Evolutionary conservation across 2,888 invertebrate species (phyloP).

Genomic region (Chirona hameri): DNA sequence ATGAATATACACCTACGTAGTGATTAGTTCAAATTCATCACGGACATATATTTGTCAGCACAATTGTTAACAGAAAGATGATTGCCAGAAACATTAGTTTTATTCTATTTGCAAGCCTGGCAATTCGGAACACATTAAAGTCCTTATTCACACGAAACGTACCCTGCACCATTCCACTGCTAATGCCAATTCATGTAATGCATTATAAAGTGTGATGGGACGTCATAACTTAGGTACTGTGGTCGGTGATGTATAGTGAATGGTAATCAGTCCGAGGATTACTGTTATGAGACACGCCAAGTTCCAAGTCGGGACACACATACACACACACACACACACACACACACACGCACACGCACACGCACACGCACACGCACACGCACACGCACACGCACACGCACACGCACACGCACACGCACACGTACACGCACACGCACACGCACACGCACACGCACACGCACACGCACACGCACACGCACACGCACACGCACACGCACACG

Average conservation of each 20-base stretch:
- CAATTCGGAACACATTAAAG: neutral
- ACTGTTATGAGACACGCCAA: neutral
- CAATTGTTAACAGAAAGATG: too few species aligned
- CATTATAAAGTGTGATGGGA: neutral
- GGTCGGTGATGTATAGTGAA: neutral
- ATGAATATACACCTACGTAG: too few species aligned
- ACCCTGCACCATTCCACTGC: neutral
- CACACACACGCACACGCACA: too few species aligned
- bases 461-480: slow-evolving; percentile 40
- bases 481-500: slow-evolving; percentile 24
- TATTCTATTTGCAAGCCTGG: too few species aligned
- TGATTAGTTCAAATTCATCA: too few species aligned
- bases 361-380: neutral
- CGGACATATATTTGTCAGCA: too few species aligned
- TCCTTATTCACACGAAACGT: neutral
- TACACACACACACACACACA: neutral
- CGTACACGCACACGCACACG: slow-evolving; percentile 61
- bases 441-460: neutral
- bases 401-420: slow-evolving; percentile 60
- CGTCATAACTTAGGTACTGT: too few species aligned
- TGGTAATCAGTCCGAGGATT: neutral
- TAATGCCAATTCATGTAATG: neutral
- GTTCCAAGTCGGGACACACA: too few species aligned
- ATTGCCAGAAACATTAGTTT: too few species aligned
- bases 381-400: slow-evolving; percentile 24